Conservation (phyloP, 2,888 invertebrate genomes). For the Eledone cirrhosa region DNA sequence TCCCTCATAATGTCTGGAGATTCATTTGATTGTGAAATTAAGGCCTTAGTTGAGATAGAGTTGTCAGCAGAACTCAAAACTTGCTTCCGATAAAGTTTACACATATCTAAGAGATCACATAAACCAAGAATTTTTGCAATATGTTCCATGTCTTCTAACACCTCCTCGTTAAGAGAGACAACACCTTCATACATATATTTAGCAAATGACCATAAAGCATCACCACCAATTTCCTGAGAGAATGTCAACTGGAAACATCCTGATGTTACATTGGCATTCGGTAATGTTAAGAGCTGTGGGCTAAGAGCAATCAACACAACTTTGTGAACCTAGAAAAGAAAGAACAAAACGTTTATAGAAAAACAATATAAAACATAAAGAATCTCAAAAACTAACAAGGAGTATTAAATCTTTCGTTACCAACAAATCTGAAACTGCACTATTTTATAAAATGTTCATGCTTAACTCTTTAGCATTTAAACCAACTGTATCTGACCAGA, state of each 20-base stretch:
- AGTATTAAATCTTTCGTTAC: too few species aligned
- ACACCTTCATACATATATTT: slow-evolving; percentile 25
- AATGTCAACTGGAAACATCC: slow-evolving; percentile 19
- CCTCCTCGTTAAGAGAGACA: slow-evolving; percentile 11
- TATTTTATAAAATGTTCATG: too few species aligned
- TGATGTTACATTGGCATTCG: slow-evolving; percentile 10
- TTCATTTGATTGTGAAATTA: neutral
- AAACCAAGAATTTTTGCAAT: slow-evolving; percentile 6
- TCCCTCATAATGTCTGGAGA: neutral
- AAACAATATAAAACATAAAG: too few species aligned
- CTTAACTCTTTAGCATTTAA: too few species aligned
- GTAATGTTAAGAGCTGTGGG: slow-evolving; percentile 10
- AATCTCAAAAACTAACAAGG: too few species aligned
- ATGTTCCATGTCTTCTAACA: slow-evolving; percentile 11
- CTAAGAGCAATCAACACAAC: slow-evolving; percentile 24
- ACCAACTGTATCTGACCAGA: too few species aligned
- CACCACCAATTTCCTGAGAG: slow-evolving; percentile 24
- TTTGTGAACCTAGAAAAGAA: slow-evolving; percentile 16
- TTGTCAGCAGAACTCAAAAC: neutral
- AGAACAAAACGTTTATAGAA: too few species aligned
- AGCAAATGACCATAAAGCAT: slow-evolving; percentile 23
- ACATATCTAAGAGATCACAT: slow-evolving; percentile 14
- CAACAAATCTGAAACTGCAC: too few species aligned
- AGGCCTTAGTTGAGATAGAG: neutral
- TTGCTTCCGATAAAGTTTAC: slow-evolving; percentile 11